Base-by-base conservation (phyloP, 2,888 invertebrate species). In the Netelia melanura region DNA sequence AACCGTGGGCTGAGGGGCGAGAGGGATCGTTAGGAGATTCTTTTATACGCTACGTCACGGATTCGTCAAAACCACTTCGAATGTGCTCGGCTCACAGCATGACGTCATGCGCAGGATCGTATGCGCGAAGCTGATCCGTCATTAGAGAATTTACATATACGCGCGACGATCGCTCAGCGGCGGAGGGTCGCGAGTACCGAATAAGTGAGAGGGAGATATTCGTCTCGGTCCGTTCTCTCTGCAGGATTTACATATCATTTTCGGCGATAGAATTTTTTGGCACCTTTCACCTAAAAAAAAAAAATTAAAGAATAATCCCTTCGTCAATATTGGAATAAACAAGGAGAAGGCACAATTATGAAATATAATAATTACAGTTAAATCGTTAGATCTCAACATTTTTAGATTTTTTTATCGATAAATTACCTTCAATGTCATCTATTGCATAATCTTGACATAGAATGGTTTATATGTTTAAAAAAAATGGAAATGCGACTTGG, bases 61-160 rank as follows among this genome's bases (percentile, higher is more conserved):
- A 92, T 92, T 92, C 91, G 91, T 92, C 91, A 92, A 89, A 90
- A 92, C 89, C 88, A 90, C 89, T 89, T 90, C 88, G 89, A 88
- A 90, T 89, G 89, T 83, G 84, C 87, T 87, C 84, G 81, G 64
- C 65, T 64, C 92, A 52, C 92, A 92, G 92, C 92, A 89, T 92
- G 92, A 90, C 91, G 91, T 90, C 91, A 91, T 48, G 56, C 11
- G 38, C 74, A 14, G 30, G 5, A 23, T 56, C 67, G 17, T 64
- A 86, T 86, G 82, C 82, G 84, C 84, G 86, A 68, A 87, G 87
- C 89, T 90, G 90, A 91, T 90, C 90, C 90, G 90, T 92, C 92
- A 92, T 92, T 92, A 91, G 88, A 86, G 87, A 88, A 92, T 92
- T 92, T 91, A 89, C 92, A 92, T 92, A 91, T 44, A 56, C 10